Evolutionary conservation across 2,888 invertebrate genomes (phyloP), one percentile per base, ranked within the genome.

Genomic region (Salticus scenicus): DNA sequence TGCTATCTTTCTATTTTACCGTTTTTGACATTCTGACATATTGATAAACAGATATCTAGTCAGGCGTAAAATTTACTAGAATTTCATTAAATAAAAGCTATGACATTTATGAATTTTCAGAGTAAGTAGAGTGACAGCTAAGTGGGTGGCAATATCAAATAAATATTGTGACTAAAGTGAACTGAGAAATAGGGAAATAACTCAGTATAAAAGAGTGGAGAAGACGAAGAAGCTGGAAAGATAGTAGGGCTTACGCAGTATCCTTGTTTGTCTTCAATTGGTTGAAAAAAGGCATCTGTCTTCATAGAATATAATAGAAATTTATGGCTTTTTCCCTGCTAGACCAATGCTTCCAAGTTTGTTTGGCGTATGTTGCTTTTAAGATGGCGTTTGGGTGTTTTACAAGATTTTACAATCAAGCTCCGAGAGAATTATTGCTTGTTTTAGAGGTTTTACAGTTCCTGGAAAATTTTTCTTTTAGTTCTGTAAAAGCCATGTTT

Each of bases 391-490:
- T 31, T 12, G 83, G 51, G 51, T 66, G 73, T 73, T 84, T 83
- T 77, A 84, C 83, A 84, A 77, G 83, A 77, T 84, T 84, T 84
- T 77, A 83, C 83, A 84, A 78, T 77, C 83, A 78, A 33, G 57
- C 57, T 20, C 7, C 20, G 4, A 1, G 24, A 57, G 57, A 57
- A 17, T 47, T 24, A 57, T 57, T 24, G 20, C 57, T 57, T 57
- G 57, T 57, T 57, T 24, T 5, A 4, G 57, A 57, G 24, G 57
- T 57, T 57, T 57, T 57, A 57, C 57, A 24, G 7, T 57, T n/a
- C 51, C 31, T 51, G 41, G n/a, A n/a, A n/a, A n/a, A n/a, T n/a
- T n/a, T n/a, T n/a, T n/a, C n/a, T n/a, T n/a, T n/a, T n/a, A n/a
- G n/a, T n/a, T n/a, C n/a, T n/a, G n/a, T n/a, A n/a, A n/a, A n/a